A percentile compares a stretch with the other conserved stretches of the same genome.
phyloP scores from a whole-genome alignment of 2,888 invertebrate genomes.

The Cactoblastis cactorum region DNA sequence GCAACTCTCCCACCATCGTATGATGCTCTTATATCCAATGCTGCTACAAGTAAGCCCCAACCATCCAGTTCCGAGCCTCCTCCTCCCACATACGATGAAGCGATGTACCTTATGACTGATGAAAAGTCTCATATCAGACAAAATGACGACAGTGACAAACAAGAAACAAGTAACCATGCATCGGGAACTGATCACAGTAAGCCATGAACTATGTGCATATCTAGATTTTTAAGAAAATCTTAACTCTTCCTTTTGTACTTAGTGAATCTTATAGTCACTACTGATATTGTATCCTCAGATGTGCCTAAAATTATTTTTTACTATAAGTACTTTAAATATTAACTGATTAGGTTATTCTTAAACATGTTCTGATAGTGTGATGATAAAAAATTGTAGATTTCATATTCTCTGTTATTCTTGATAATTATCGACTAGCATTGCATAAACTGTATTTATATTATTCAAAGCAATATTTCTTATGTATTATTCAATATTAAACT shows the following conservation, averaged over 20 bases:
- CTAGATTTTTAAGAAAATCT: slow-evolving; percentile 57
- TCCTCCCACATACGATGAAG: slow-evolving; percentile 83
- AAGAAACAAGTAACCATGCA: slow-evolving; percentile 58
- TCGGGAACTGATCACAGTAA: slow-evolving; percentile 52
- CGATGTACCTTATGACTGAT: slow-evolving; percentile 76
- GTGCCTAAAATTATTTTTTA: slow-evolving; percentile 72
- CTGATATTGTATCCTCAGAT: slow-evolving; percentile 61
- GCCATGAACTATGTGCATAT: slow-evolving; percentile 49
- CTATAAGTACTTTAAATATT: slow-evolving; percentile 55
- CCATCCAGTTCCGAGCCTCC: slow-evolving; percentile 77
- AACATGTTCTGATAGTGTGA: not conserved
- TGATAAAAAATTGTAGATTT: not conserved
- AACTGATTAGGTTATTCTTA: slow-evolving; percentile 24
- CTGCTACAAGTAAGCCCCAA: slow-evolving; percentile 60
- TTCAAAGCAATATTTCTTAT: no score
- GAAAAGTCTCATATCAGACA: slow-evolving; percentile 51
- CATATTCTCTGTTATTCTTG: not conserved
- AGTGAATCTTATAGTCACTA: slow-evolving; percentile 50
- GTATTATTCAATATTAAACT: no score
- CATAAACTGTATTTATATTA: no score
- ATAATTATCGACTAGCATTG: slow-evolving; percentile 18
- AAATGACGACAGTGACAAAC: slow-evolving; percentile 55
- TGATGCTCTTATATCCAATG: slow-evolving; percentile 76
- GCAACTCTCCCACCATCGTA: slow-evolving; percentile 81
- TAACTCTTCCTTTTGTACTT: slow-evolving; percentile 73